Evolutionary conservation across 2,113 vertebrate genomes (phyloP), one percentile per base, ranked within the genome.

Genomic region (Pundamilia nyererei): DNA sequence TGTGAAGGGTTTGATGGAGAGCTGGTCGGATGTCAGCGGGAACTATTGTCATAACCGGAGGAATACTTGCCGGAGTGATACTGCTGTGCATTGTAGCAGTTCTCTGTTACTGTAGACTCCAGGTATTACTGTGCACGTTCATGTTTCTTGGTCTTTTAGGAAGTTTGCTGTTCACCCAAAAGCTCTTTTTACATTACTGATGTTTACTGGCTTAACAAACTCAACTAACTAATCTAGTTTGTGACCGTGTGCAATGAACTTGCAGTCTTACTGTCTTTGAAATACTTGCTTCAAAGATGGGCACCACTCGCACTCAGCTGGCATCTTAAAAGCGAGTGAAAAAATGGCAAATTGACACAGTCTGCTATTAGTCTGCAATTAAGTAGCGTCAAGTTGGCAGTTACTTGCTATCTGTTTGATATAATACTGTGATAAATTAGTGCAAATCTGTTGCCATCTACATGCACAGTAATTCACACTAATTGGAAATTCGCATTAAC

Each of bases 101-200:
- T 90, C 97, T 99, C 91, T 99, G 98, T 96, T 99, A 99, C 97
- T 99, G 98, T 95, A 96, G 98, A 94, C 97, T 99, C 92, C 98
- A 99, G 98, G 98, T 99, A 96, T 93, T 42, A 24, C 24, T 55
- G 19, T 55, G 80, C 15, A 14, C 11, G 7, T 47, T 17, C 15
- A 24, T 12, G 5, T 6, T 5, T 87, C 24, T 77, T 29, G 51
- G 58, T 83, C 49, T 38, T 54, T 54, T 80, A 35, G 5, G 17
- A 9, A 51, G 1, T 51, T 49, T 51, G 2, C 3, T 77, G 17
- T 31, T 77, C 15, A 19, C 70, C 24, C 42, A 19, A 17, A 49
- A 75, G 42, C 26, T 49, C 42, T 75, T 75, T 75, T 47, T 49
- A 49, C 15, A 75, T 51, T 77, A n/a, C 9, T 9, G 26, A 31